phyloP scores from a whole-genome alignment of 2,797 vertebrate species.

The Caiman crocodilus region DNA sequence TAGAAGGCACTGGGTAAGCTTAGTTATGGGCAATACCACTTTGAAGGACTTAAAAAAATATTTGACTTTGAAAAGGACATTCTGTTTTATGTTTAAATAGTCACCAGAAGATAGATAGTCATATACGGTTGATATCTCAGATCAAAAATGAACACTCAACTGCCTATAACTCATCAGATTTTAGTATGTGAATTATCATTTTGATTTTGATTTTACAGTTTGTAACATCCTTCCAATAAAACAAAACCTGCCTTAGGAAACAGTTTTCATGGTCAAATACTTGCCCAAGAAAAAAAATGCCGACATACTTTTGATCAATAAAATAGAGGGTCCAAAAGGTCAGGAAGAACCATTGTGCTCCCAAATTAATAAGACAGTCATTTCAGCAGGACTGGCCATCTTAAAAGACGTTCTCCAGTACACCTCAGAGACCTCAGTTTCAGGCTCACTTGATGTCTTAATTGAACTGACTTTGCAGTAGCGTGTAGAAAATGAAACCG shows the following conservation, averaged over 20 bases:
- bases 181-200: slow-evolving; percentile 25
- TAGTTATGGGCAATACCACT: rapidly evolving
- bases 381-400: slow-evolving; percentile 13
- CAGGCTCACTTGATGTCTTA: slow-evolving; percentile 42
- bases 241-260: slow-evolving; percentile 5
- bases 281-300: neutral
- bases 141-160: neutral
- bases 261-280: slow-evolving; percentile 9
- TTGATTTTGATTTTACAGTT: slow-evolving; percentile 37
- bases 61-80: neutral
- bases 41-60: neutral
- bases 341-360: slow-evolving; percentile 23
- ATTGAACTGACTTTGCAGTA: slow-evolving; percentile 48
- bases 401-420: slow-evolving; percentile 29
- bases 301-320: slow-evolving; percentile 36
- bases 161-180: neutral
- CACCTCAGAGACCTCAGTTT: slow-evolving; percentile 31
- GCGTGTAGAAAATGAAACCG: slow-evolving; percentile 35
- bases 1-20: rapidly evolving
- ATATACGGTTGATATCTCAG: neutral
- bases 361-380: slow-evolving; percentile 42
- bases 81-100: neutral
- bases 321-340: slow-evolving; percentile 31
- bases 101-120: neutral
- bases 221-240: slow-evolving; percentile 40